Evolutionary conservation across 1,140 invertebrate genomes (phyloP).

Genomic region (Proctacanthus coquilletti): DNA sequence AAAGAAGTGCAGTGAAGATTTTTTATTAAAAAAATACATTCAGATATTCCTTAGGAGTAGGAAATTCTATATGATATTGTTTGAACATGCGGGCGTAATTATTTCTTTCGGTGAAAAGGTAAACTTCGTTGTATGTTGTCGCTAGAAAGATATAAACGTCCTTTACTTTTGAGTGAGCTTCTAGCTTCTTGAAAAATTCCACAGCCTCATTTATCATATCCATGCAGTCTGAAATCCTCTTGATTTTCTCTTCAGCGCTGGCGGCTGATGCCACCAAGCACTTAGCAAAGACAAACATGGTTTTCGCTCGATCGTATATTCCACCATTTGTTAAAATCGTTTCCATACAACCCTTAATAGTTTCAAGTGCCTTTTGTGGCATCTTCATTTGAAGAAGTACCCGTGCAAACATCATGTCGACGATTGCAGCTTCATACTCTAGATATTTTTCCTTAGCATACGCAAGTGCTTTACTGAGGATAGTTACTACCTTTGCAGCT

Average conservation of each 20-base stretch:
- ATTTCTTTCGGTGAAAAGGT: constrained; percentile 47
- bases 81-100: constrained; percentile 56
- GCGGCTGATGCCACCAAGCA: constrained; percentile 45
- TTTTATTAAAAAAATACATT: constrained; percentile 12
- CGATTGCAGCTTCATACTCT: constrained; percentile 52
- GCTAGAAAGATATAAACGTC: constrained; percentile 45
- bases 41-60: constrained; percentile 25
- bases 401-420: constrained; percentile 65
- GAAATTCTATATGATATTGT: constrained; percentile 48
- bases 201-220: constrained; percentile 48
- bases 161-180: constrained; percentile 54
- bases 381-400: constrained; percentile 54
- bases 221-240: constrained; percentile 44
- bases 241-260: constrained; percentile 31
- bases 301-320: constrained; percentile 57
- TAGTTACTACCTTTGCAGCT: constrained; percentile 36
- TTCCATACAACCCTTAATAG: constrained; percentile 52
- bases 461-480: constrained; percentile 53
- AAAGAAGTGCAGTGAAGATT: no score
- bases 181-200: constrained; percentile 50
- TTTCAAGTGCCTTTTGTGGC: constrained; percentile 50
- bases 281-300: constrained; percentile 38
- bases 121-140: constrained; percentile 48
- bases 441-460: constrained; percentile 55
- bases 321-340: constrained; percentile 62